phyloP scores from a whole-genome alignment of 2,113 vertebrate genomes.

The Theropithecus gelada region DNA sequence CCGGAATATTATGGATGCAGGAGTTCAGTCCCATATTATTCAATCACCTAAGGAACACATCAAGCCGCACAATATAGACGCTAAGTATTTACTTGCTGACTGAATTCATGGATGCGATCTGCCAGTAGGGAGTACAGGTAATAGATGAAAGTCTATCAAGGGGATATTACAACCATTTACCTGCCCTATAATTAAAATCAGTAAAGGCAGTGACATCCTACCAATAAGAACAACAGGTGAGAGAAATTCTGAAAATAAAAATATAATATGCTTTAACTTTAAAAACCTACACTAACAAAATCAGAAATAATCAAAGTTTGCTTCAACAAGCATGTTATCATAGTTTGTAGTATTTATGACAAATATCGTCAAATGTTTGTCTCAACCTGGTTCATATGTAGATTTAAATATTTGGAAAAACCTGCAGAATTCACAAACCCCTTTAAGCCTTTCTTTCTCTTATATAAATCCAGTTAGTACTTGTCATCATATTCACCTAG shows the following conservation, averaged over 20 bases:
- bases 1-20: background rate
- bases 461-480: background rate
- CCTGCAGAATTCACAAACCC: background rate
- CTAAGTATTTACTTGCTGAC: background rate
- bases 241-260: conserved; percentile 44
- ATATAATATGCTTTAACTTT: conserved; percentile 27
- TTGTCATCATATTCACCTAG: background rate
- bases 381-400: background rate
- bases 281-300: conserved; percentile 48
- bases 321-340: background rate
- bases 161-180: conserved; percentile 9
- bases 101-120: background rate
- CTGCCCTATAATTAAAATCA: conserved; percentile 8
- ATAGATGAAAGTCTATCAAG: conserved; percentile 12
- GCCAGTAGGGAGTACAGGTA: background rate
- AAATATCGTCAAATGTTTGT: conserved; percentile 3
- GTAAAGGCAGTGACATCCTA: background rate
- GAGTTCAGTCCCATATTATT: background rate
- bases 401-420: conserved; percentile 1
- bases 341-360: background rate
- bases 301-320: conserved; percentile 26
- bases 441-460: background rate
- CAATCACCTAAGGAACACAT: background rate
- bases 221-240: background rate
- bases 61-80: background rate